Conservation (phyloP, 2,113 vertebrate genomes). For the Cyphomyrus plagiostoma region DNA sequence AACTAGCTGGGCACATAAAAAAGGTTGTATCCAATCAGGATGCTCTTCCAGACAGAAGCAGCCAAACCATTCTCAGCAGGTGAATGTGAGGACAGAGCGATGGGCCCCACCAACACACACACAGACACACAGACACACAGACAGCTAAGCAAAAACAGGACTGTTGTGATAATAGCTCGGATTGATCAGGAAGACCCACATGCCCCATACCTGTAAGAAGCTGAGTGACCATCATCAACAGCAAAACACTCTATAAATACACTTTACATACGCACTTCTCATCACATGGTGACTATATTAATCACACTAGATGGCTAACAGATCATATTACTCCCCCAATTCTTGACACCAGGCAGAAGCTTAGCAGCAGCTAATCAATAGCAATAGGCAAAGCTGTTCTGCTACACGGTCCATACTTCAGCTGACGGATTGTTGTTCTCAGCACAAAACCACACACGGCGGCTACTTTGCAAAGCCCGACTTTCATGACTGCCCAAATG, state of each 20-base stretch:
- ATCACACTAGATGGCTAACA: conserved; percentile 1
- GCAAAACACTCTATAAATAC: background rate
- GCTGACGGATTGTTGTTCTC: background rate
- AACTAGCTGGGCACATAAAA: background rate
- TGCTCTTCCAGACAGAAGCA: background rate
- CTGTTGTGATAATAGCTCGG: background rate
- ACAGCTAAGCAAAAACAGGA: background rate
- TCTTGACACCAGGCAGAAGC: background rate
- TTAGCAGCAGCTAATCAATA: background rate
- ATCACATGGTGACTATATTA: conserved; percentile 2
- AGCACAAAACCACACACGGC: background rate
- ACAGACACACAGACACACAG: background rate
- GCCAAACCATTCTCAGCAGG: background rate
- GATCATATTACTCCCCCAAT: background rate
- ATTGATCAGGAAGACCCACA: background rate
- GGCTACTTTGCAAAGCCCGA: background rate
- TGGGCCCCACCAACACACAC: background rate
- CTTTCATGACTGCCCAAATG: background rate
- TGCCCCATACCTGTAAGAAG: background rate
- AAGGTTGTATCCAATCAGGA: background rate
- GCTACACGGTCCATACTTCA: background rate
- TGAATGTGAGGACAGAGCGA: background rate
- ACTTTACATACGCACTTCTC: background rate
- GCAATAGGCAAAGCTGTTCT: background rate
- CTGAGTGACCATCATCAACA: background rate